These are phyloP conservation scores for Colistium nudipinnis DNA, from an alignment of 2,113 vertebrate genomes.

Conservation along the genomic window DNA sequence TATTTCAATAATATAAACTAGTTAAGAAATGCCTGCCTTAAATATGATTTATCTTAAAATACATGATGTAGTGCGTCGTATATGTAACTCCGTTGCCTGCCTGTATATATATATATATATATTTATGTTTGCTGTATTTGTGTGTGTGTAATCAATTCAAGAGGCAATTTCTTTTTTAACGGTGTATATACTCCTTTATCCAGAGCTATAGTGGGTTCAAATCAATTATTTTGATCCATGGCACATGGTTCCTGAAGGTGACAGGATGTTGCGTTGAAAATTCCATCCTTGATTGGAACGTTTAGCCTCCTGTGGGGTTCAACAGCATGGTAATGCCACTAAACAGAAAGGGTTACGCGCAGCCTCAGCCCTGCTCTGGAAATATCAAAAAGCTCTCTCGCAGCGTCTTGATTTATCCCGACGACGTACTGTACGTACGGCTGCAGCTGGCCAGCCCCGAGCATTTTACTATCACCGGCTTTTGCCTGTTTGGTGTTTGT, in stretches of 20 bases:
- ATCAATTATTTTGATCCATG: background rate
- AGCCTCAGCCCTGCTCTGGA: background rate
- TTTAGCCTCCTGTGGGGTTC: background rate
- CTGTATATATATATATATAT: too few relatives aligned
- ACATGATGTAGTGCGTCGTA: background rate
- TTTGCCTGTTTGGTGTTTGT: slow-evolving; percentile 2
- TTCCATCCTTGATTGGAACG: background rate
- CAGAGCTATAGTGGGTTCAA: background rate
- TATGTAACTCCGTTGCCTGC: background rate
- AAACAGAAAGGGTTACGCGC: background rate
- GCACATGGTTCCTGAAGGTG: background rate
- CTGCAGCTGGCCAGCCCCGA: background rate
- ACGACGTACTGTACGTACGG: background rate
- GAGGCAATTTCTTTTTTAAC: background rate
- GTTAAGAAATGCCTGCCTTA: background rate
- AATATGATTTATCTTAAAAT: background rate
- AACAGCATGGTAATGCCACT: background rate
- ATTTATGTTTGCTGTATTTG: background rate
- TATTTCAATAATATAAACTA: background rate
- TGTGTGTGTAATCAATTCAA: background rate
- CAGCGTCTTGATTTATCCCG: background rate
- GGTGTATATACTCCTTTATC: background rate
- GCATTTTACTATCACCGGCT: background rate
- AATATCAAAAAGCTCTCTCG: slow-evolving; percentile 8
- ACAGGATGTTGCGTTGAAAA: background rate